Evolutionary conservation across 2,888 invertebrate genomes (phyloP).

Genomic region (Lysandra bellargus): DNA sequence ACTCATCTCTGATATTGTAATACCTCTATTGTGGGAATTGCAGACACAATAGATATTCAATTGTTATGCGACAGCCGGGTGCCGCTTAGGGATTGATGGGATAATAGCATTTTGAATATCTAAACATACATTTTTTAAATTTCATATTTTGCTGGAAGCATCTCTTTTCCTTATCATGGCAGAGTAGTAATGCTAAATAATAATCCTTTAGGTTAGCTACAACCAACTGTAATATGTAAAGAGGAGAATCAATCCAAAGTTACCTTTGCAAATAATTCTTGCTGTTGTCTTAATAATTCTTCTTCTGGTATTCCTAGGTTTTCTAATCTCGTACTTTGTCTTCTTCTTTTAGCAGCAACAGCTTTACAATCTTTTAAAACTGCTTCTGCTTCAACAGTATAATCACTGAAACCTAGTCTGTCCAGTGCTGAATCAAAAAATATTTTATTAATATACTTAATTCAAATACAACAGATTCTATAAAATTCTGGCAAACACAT

Average conservation of each 20-base stretch:
- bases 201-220: no score
- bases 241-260: not conserved
- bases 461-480: not conserved
- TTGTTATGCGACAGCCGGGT: no score
- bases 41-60: no score
- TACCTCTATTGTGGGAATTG: no score
- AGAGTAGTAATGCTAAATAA: no score
- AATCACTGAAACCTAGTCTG: conserved; percentile 94
- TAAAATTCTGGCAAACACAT: not conserved
- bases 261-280: conserved; percentile 96
- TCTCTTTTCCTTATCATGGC: no score
- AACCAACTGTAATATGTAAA: no score
- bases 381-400: conserved; percentile 96
- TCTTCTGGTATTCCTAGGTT: conserved; percentile 99
- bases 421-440: conserved; percentile 84
- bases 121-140: no score
- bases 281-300: conserved; percentile 96
- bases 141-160: no score
- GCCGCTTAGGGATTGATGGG: no score
- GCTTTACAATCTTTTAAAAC: conserved; percentile 97
- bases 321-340: conserved; percentile 97
- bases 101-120: no score
- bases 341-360: conserved; percentile 95
- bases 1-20: no score
- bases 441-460: not conserved